Evolutionary conservation across 1,140 invertebrate genomes (phyloP).

Genomic region (Brachionus koreanus): DNA sequence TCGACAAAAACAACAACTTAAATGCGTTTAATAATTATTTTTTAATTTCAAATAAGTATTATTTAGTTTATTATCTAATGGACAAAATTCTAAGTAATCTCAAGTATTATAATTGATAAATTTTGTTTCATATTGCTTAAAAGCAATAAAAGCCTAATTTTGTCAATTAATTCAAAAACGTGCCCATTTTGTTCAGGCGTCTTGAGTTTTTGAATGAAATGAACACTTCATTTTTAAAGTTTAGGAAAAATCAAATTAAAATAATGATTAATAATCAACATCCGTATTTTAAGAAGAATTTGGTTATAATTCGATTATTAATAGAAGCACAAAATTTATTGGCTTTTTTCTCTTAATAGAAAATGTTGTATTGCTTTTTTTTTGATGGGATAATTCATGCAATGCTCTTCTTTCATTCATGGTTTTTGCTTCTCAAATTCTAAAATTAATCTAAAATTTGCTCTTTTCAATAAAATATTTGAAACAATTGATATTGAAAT

Average conservation of each 20-base stretch:
- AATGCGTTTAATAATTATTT: neutral
- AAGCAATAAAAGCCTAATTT: neutral
- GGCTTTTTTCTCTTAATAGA: neutral
- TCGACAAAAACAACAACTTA: neutral
- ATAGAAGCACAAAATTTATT: neutral
- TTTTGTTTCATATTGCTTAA: neutral
- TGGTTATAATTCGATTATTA: neutral
- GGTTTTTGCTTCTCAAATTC: neutral
- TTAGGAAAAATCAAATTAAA: neutral
- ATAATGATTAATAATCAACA: neutral
- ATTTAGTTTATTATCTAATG: neutral
- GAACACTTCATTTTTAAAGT: neutral
- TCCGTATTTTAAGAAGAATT: neutral
- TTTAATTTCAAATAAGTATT: neutral
- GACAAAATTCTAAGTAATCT: neutral
- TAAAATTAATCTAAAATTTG: neutral
- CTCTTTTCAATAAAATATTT: neutral
- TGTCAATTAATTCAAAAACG: neutral
- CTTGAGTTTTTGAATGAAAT: neutral
- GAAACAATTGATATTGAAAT: neutral
- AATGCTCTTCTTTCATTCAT: neutral
- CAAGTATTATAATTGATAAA: neutral
- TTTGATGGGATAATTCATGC: slow-evolving; percentile 6
- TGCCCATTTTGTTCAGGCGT: neutral
- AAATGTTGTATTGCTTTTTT: neutral